Percentiles rank a stretch among this genome's conserved stretches.
phyloP scores from a whole-genome alignment of 2,888 invertebrate species.

The Lumbricus terrestris region DNA sequence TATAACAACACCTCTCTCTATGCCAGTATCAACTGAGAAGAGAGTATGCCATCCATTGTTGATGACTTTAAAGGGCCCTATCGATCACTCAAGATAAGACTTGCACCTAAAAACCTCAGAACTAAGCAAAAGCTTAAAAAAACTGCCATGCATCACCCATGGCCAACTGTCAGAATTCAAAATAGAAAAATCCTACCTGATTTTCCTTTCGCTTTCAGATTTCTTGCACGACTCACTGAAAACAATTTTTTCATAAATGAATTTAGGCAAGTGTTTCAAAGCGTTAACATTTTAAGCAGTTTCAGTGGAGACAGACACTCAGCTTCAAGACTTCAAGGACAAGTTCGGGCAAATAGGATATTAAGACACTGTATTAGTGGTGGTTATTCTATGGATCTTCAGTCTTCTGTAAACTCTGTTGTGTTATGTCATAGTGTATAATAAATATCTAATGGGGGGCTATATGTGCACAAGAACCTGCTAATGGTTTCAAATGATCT shows the following conservation, averaged over 20 bases:
- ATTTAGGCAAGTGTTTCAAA: neutral
- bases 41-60: neutral
- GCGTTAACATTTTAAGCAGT: too few species aligned
- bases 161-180: neutral
- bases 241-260: constrained; percentile 40
- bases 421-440: too few species aligned
- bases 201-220: constrained; percentile 84
- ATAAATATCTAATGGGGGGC: neutral
- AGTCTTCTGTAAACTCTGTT: too few species aligned
- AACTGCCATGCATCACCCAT: neutral
- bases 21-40: neutral
- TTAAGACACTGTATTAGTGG: too few species aligned
- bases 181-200: constrained; percentile 67
- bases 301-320: too few species aligned
- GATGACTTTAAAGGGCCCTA: neutral
- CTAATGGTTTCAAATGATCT: neutral
- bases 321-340: too few species aligned
- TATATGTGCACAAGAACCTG: neutral
- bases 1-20: too few species aligned
- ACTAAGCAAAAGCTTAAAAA: neutral
- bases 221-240: constrained; percentile 80
- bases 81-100: neutral
- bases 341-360: too few species aligned
- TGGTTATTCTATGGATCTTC: too few species aligned
- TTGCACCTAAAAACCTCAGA: neutral